A percentile compares a stretch with the other conserved stretches of the same genome.
phyloP scores from a whole-genome alignment of 2,113 vertebrate species.

The Prionailurus bengalensis region DNA sequence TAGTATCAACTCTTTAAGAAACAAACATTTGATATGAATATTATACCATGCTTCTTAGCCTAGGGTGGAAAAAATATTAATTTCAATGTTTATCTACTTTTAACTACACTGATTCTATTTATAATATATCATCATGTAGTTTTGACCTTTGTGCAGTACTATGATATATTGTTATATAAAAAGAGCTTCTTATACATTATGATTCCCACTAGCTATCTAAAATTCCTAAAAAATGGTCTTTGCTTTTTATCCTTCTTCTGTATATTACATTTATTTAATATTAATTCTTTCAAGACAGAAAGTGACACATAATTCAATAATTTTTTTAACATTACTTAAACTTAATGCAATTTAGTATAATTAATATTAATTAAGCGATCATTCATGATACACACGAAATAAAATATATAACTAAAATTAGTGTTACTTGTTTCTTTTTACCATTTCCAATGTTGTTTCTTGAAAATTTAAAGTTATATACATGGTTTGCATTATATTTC shows the following conservation, averaged over 20 bases:
- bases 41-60: background rate
- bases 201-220: background rate
- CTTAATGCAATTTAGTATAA: background rate
- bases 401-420: background rate
- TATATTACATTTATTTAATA: background rate
- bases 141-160: background rate
- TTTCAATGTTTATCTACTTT: background rate
- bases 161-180: constrained; percentile 2
- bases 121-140: background rate
- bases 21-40: constrained; percentile 35
- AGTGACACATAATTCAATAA: background rate
- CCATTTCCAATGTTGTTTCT: background rate
- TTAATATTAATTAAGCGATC: background rate
- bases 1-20: constrained; percentile 50
- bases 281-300: constrained; percentile 15
- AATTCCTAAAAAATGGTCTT: background rate
- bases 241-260: background rate
- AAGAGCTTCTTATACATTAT: constrained; percentile 1
- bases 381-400: background rate
- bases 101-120: constrained; percentile 17
- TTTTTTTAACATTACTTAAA: constrained; percentile 4
- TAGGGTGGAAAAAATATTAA: constrained; percentile 25
- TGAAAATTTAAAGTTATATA: background rate
- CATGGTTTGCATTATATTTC: background rate
- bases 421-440: background rate